Evolutionary conservation across 2,888 invertebrate species (phyloP).

Genomic region (Mimachlamys varia): DNA sequence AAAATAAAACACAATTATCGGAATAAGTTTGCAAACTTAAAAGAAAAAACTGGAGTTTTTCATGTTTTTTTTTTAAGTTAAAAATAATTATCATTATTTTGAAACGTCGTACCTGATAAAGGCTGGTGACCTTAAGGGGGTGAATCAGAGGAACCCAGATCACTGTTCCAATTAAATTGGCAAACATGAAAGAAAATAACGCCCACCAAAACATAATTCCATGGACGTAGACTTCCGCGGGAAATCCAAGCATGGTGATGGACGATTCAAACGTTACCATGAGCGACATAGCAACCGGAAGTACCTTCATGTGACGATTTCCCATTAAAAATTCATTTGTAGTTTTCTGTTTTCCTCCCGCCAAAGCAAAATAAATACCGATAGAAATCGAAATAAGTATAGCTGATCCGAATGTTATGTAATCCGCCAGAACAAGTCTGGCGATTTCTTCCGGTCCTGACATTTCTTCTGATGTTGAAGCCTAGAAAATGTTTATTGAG

Average conservation of each 20-base stretch:
- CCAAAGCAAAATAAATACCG: conserved; percentile 82
- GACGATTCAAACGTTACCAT: conserved; percentile 80
- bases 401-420: conserved; percentile 47
- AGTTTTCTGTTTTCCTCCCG: conserved; percentile 83
- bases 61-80: too few species aligned
- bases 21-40: too few species aligned
- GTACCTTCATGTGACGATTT: conserved; percentile 77
- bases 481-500: not conserved
- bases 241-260: conserved; percentile 76
- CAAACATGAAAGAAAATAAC: conserved; percentile 68
- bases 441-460: not conserved
- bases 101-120: conserved; percentile 72
- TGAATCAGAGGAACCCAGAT: conserved; percentile 78
- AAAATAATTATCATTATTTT: not conserved
- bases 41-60: too few species aligned
- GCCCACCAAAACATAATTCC: conserved; percentile 68
- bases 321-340: conserved; percentile 80
- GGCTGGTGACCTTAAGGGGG: conserved; percentile 75
- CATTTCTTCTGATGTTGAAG: not conserved
- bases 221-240: conserved; percentile 70
- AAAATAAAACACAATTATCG: too few species aligned
- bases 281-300: conserved; percentile 80
- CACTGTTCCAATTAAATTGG: conserved; percentile 69
- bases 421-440: not conserved
- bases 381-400: conserved; percentile 77